Percentiles rank a stretch among this genome's conserved stretches.
Conservation (phyloP, 2,113 vertebrate species). For the Halcyon malimbica region DNA sequence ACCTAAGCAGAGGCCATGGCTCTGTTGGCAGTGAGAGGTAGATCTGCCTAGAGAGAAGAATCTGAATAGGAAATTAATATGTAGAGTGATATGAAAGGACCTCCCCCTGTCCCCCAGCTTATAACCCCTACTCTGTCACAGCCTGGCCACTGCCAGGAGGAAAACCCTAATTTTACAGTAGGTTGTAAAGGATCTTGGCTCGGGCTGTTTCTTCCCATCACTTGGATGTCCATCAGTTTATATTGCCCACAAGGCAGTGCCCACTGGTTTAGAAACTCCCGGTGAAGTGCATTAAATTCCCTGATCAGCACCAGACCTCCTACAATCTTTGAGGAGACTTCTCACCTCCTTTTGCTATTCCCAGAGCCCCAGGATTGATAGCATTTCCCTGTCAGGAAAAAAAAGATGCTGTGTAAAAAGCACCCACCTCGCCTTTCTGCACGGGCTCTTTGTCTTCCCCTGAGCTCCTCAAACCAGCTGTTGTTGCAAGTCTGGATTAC, state of each 20-base stretch:
- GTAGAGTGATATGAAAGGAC: fast-evolving
- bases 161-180: not conserved
- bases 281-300: not conserved
- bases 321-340: not conserved
- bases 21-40: fast-evolving
- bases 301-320: not conserved
- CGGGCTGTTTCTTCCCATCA: not conserved
- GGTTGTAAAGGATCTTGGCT: not conserved
- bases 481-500: not conserved
- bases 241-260: not conserved
- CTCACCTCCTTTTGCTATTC: not conserved
- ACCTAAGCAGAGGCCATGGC: not conserved
- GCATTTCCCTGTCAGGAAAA: not conserved
- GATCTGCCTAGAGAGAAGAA: not conserved
- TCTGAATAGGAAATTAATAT: not conserved
- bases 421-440: fast-evolving
- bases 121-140: not conserved
- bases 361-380: not conserved
- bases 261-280: not conserved
- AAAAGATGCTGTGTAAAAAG: not conserved
- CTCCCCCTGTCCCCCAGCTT: not conserved
- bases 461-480: not conserved
- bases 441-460: not conserved
- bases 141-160: not conserved
- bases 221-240: not conserved